Evolutionary conservation across 2,888 invertebrate species (phyloP), one percentile per base, ranked within the genome.

Genomic region (Drosophila neonasuta): DNA sequence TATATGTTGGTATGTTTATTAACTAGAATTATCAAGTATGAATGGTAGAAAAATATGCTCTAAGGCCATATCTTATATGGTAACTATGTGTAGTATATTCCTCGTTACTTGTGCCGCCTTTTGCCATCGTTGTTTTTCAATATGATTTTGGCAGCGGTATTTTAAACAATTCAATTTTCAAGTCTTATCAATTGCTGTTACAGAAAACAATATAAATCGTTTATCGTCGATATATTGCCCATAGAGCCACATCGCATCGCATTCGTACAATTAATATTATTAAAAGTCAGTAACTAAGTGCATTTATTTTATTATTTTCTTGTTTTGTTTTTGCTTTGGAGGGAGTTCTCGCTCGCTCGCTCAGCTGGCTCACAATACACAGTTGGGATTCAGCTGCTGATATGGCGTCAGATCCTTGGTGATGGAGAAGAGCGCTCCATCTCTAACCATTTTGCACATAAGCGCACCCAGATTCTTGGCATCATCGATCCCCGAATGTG

Each of bases 401-500:
- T 89, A 90, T 71, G 91, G 90, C 76, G 90, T 89, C 59, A 91
- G 75, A 73, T 91, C 91, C 78, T 90, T 91, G 48, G 93, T 93
- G 52, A 93, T 90, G 64, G 88, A 88, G 74, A 94, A 87, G 17
- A 91, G 79, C 70, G 92, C 92, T 15, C 94, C 94, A 88, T 93
- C 93, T 56, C 88, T 78, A 30, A 92, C 90, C 92, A 94, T 92
- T 88, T 92, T 92, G 80, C 91, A 92, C 34, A 92, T 92, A 58
- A 94, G 89, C 45, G 89, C 89, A 10, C 93, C 94, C 49, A 94
- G 92, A 87, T 94, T 94, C 74, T 92, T 91, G 11, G 94, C 92
- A 89, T 94, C 94, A 88, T 93, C 91, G 36, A 93, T 89, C 39
- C 94, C 94, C 49, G 93, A 93, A 82, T 94, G 94, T 71, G 93